Conservation (phyloP, 2,888 invertebrate genomes). For the Cephus runcator region DNA sequence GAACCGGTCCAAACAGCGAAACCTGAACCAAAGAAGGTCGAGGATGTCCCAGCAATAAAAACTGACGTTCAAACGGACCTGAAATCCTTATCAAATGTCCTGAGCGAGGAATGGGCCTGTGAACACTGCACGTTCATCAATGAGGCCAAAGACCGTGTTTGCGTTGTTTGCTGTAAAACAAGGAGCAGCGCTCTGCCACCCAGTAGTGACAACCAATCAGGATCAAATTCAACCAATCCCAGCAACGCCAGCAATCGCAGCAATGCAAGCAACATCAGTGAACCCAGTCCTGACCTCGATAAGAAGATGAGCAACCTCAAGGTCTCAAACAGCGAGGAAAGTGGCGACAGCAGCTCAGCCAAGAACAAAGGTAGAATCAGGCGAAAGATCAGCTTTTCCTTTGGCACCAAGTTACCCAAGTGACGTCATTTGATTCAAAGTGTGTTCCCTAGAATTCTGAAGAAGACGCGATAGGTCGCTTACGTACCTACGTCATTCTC, state of each 20-base stretch:
- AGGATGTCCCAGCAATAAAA: background rate
- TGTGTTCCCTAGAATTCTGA: background rate
- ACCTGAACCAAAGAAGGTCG: background rate
- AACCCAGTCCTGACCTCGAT: conserved; percentile 42
- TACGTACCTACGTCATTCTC: conserved; percentile 9
- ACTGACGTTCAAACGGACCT: background rate
- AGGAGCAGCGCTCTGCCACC: conserved; percentile 55
- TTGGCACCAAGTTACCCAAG: conserved; percentile 73
- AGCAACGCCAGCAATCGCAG: conserved; percentile 22
- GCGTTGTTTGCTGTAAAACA: conserved; percentile 89
- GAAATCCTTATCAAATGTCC: conserved; percentile 9
- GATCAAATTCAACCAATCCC: conserved; percentile 18
- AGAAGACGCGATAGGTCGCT: conserved; percentile 13
- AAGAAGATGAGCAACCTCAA: conserved; percentile 28
- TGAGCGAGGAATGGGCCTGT: conserved; percentile 79
- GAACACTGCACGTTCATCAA: conserved; percentile 93
- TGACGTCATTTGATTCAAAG: conserved; percentile 28
- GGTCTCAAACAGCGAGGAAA: conserved; percentile 45
- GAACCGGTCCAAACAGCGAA: background rate
- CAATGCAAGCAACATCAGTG: conserved; percentile 39
- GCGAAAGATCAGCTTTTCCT: conserved; percentile 80
- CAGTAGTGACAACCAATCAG: conserved; percentile 12
- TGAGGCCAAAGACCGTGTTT: conserved; percentile 81
- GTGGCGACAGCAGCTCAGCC: conserved; percentile 57
- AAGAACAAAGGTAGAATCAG: conserved; percentile 77